Conservation (phyloP, 2,113 vertebrate species). For the Octodon degus region DNA sequence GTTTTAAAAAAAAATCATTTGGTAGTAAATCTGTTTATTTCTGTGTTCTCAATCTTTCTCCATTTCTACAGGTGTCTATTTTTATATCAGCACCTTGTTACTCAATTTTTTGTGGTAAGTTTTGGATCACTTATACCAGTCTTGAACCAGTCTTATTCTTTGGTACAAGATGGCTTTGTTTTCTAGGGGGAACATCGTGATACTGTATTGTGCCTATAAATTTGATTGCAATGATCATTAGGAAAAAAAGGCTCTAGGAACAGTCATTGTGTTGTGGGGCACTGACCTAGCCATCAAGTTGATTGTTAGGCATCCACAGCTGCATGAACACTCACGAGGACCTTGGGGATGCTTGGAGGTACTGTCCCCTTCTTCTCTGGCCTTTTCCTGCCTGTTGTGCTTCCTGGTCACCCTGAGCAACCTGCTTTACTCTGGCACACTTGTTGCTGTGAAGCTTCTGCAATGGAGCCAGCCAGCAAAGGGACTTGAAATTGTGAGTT, state of each 20-base stretch:
- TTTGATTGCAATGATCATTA: not conserved
- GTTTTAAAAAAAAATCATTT: not conserved
- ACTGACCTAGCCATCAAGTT: not conserved
- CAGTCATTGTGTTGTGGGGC: not conserved
- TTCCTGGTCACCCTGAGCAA: not conserved
- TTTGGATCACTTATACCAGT: not conserved
- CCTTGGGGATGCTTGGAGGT: not conserved
- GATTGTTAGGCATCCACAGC: not conserved
- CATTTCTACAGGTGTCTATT: not conserved
- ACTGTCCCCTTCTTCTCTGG: not conserved
- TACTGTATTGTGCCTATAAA: not conserved
- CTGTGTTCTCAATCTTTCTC: not conserved
- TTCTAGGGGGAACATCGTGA: not conserved
- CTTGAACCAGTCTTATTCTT: not conserved
- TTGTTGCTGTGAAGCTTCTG: not conserved
- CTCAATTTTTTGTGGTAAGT: not conserved
- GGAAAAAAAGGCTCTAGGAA: not conserved
- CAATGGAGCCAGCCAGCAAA: not conserved
- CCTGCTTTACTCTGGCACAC: not conserved
- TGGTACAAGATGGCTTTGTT: not conserved
- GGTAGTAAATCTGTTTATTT: not conserved
- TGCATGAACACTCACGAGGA: not conserved
- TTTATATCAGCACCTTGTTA: not conserved
- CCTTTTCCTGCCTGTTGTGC: not conserved
- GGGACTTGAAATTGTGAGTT: not conserved